Evolutionary conservation across 2,797 vertebrate genomes (phyloP), one percentile per base, ranked within the genome.

Genomic region (Eulemur mongoz): DNA sequence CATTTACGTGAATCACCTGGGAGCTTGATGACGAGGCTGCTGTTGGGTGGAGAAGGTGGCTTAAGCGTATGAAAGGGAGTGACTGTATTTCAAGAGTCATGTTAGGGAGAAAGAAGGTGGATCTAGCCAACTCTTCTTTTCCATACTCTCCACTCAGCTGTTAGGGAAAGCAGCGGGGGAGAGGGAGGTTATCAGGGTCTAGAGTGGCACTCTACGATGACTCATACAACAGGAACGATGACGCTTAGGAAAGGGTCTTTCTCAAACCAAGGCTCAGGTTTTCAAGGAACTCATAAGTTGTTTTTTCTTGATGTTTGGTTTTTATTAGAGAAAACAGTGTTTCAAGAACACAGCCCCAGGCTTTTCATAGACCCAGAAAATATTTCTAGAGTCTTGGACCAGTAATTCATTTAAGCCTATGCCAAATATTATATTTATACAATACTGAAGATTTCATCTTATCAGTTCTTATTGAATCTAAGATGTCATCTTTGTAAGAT

Each of bases 1-100:
- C 8, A 23, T 17, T 81, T 14, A 32, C 22, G 27, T 95, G 97
- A 97, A 18, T 96, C 90, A 97, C 38, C 38, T 22, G 73, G 32
- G 65, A 93, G 32, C 14, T 9, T 22, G 87, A 90, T 85, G 89
- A 75, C 52, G 69, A 73, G 86, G 91, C 35, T 27, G 57, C 25
- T 8, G 15, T 0, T 78, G 97, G 95, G 95, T 73, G 83, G 93
- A 91, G 89, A 59, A 82, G 52, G 63, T 18, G 35, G 59, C 52
- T 79, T 20, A 59, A 32, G 17, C 52, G 38, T 45, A 23, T 70
- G 67, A 75, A 87, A 72, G 35, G 54, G 5, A 87, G 63, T 75
- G 61, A 57, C 50, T 85, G 43, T 84, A 20, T 86, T 86, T 0
- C 25, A 91, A 93, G 89, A 63, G n/a, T 38, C 61, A 40, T 32